Evolutionary conservation across 2,113 vertebrate species (phyloP), one percentile per base, ranked within the genome.

Genomic region (Agapornis roseicollis): DNA sequence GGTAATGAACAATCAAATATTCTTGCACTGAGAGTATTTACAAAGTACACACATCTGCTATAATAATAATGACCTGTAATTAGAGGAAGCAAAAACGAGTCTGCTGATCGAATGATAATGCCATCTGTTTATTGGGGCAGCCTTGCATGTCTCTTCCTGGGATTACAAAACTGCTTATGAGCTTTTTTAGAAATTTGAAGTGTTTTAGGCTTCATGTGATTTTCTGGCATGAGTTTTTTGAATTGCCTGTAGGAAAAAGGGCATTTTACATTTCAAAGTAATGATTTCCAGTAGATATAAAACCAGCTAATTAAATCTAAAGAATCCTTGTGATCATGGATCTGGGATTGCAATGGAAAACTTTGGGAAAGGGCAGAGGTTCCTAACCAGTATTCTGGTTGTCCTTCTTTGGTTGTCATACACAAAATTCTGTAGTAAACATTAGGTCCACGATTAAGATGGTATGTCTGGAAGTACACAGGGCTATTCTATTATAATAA

Each of bases 91-190:
- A 88, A 84, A 85, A 88, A 64, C 23, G 15, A 74, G 56, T 64
- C 83, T 96, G 76, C 53, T 95, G 86, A 80, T 92, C 66, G 69
- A 88, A 44, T 72, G 96, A 92, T 96, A 88, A 80, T 68, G 56
- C 35, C 65, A 47, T 90, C 92, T 93, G 60, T 86, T 89, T 74
- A n/a, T 68, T 84, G 52, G 19, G 39, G 27, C 60, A 94, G 61
- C 39, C 19, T 74, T 80, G 47, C 55, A 35, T 46, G 17, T 85
- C 80, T 80, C 35, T 90, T 95, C 60, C 81, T 76, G 24, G 24
- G 17, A 68, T 78, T 68, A 44, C 11, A 71, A 11, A 72, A 77
- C 22, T 42, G 29, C n/a, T 64, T 77, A 19, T 50, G 39, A 52
- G 2, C 2, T 50, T 47, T 89, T 87, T 83, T 39, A 90, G 68